Evolutionary conservation across 2,113 vertebrate species (phyloP).

Genomic region (Phoenicopterus ruber): DNA sequence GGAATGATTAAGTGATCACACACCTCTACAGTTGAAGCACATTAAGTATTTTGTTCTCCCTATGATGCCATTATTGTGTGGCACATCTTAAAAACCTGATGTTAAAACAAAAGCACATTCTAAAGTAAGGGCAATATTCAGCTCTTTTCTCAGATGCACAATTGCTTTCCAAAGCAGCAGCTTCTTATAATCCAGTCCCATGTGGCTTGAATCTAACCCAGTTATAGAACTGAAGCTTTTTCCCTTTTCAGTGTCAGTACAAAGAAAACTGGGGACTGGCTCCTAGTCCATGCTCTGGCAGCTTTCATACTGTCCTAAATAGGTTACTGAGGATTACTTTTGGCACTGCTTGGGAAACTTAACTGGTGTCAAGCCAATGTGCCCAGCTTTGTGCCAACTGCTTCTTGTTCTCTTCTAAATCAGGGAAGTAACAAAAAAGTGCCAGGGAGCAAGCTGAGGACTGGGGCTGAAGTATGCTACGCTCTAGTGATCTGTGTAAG

Average conservation of each 20-base stretch:
- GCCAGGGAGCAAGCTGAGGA: background rate
- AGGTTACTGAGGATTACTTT: constrained; percentile 26
- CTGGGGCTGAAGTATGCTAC: background rate
- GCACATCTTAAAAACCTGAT: background rate
- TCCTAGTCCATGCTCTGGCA: background rate
- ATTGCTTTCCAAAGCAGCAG: background rate
- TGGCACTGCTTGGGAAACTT: background rate
- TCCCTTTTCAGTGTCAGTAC: background rate
- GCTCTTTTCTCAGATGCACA: background rate
- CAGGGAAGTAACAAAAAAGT: background rate
- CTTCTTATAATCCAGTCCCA: background rate
- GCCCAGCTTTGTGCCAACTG: background rate
- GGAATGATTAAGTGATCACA: background rate
- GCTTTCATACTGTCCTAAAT: background rate
- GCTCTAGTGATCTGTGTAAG: background rate
- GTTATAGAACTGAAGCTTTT: background rate
- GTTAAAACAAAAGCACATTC: background rate
- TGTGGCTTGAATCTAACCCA: background rate
- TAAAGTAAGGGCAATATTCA: background rate
- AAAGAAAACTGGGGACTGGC: background rate
- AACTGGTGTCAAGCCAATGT: constrained; percentile 13
- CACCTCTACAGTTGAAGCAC: background rate
- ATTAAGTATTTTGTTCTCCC: background rate
- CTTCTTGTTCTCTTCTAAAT: constrained; percentile 2
- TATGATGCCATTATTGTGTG: background rate